A percentile compares a stretch with the other conserved stretches of the same genome.
phyloP scores from a whole-genome alignment of 2,797 vertebrate genomes.

The Tapirus indicus region DNA sequence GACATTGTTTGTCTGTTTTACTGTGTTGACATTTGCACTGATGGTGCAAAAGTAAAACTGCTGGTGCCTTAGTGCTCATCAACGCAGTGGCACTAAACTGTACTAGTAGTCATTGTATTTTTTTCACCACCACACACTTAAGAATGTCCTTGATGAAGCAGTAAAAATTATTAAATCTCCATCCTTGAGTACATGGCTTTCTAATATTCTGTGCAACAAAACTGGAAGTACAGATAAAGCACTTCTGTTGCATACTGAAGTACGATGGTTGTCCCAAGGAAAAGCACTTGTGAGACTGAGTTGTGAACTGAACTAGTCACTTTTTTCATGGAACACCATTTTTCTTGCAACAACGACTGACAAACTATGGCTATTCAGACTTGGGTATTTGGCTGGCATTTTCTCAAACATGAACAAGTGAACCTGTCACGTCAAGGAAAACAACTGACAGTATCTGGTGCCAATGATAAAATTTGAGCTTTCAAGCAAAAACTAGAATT shows the following conservation, averaged over 20 bases:
- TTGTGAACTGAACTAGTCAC: background rate
- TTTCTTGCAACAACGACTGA: slow-evolving; percentile 16
- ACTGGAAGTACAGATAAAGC: background rate
- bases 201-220: background rate
- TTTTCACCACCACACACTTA: background rate
- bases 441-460: background rate
- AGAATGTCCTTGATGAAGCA: background rate
- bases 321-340: background rate
- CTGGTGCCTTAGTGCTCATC: background rate
- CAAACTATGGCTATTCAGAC: background rate
- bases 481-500: slow-evolving; percentile 2
- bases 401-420: slow-evolving; percentile 23
- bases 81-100: background rate
- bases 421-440: background rate
- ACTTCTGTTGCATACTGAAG: background rate
- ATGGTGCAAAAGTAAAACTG: slow-evolving; percentile 7
- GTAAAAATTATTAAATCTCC: background rate
- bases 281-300: background rate
- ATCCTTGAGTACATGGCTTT: background rate
- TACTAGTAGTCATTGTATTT: background rate
- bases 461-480: background rate
- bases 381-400: background rate
- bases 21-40: background rate
- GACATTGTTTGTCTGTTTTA: background rate
- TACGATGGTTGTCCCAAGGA: background rate